A percentile compares a stretch with the other conserved stretches of the same genome.
Evolutionary conservation across 2,888 invertebrate genomes (phyloP).

Genomic region (Trichogramma dendrolimi): DNA sequence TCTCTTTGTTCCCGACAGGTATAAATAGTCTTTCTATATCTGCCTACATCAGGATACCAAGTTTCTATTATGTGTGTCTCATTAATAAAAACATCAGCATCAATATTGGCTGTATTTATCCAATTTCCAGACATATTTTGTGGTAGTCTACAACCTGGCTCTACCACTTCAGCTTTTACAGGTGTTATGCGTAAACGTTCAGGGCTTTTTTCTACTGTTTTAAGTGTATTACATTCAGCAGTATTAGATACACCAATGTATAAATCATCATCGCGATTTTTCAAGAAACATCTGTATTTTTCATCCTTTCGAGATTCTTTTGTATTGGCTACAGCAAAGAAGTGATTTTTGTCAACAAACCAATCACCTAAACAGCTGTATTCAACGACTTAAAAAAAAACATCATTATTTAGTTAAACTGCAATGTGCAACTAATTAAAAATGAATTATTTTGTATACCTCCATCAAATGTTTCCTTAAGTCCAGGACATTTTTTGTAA

Average conservation of each 20-base stretch:
- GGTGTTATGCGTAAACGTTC: constrained; percentile 83
- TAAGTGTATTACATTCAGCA: constrained; percentile 86
- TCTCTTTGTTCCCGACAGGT: constrained; percentile 91
- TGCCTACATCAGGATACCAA: constrained; percentile 87
- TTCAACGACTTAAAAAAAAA: constrained; percentile 64
- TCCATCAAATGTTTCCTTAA: constrained; percentile 86
- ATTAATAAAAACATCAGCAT: constrained; percentile 89
- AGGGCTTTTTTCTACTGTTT: constrained; percentile 90
- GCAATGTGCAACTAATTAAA: not conserved
- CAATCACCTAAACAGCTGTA: constrained; percentile 92
- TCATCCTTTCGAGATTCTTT: constrained; percentile 94
- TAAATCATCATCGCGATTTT: constrained; percentile 89
- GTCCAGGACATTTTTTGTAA: constrained; percentile 83
- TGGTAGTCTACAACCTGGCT: constrained; percentile 86
- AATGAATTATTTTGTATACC: constrained; percentile 47
- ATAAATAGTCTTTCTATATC: constrained; percentile 84
- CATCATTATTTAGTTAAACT: constrained; percentile 14
- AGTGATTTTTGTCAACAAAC: constrained; percentile 94
- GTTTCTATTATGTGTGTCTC: constrained; percentile 96
- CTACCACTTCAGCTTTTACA: constrained; percentile 84
- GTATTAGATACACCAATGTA: constrained; percentile 90
- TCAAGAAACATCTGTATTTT: constrained; percentile 88
- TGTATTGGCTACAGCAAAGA: constrained; percentile 94
- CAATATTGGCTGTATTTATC: constrained; percentile 96
- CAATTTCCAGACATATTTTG: constrained; percentile 92